Percentiles rank a stretch among this genome's conserved stretches.
Evolutionary conservation across 2,888 invertebrate species (phyloP).

Genomic region (Taphrorychus bicolor): DNA sequence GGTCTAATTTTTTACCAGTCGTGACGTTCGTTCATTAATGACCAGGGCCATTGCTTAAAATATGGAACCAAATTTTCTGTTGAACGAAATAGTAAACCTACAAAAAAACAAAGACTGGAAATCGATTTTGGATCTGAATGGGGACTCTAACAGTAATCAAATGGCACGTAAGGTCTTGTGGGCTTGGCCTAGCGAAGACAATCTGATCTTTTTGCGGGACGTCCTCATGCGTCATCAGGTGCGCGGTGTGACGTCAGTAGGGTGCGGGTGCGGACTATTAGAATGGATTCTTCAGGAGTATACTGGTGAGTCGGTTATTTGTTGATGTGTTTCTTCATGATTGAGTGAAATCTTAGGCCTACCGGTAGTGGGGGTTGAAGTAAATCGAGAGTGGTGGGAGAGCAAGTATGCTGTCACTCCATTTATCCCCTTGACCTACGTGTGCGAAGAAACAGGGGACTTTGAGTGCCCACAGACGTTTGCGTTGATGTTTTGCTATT

Average conservation of each 20-base stretch:
- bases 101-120: not conserved
- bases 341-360: constrained; percentile 45
- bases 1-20: too few species aligned
- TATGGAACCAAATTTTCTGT: not conserved
- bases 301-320: constrained; percentile 63
- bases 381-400: constrained; percentile 83
- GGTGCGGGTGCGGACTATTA: constrained; percentile 82
- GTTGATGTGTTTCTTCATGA: not conserved
- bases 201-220: constrained; percentile 67
- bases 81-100: not conserved
- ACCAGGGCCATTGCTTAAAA: too few species aligned
- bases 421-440: constrained; percentile 72
- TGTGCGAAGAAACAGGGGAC: constrained; percentile 48
- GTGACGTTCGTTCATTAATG: too few species aligned
- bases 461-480: constrained; percentile 53
- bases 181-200: constrained; percentile 75
- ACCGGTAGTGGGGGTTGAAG: constrained; percentile 72
- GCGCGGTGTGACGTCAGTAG: constrained; percentile 70
- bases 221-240: constrained; percentile 60
- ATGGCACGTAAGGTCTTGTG: constrained; percentile 66
- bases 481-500: constrained; percentile 81
- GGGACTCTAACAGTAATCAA: constrained; percentile 50
- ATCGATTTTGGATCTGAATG: not conserved
- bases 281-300: constrained; percentile 78
- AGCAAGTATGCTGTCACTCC: constrained; percentile 76